These are phyloP conservation scores for Fistularia tabacaria DNA, from an alignment of 2,797 vertebrate genomes.

Conservation along the genomic window DNA sequence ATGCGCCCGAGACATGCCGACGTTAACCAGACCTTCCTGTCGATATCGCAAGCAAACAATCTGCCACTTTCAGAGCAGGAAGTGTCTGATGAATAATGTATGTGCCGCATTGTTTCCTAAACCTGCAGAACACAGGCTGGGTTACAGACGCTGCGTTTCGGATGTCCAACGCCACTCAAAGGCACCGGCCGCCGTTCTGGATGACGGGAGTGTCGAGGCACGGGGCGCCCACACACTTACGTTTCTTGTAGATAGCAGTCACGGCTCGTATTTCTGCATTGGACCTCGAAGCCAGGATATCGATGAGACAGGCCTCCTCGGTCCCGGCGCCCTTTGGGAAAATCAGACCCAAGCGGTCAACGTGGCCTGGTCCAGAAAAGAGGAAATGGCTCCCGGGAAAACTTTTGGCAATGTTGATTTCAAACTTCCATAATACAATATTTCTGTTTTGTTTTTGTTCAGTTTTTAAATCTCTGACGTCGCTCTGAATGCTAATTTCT, in stretches of 20 bases:
- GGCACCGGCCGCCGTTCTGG: neutral
- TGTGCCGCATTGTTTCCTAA: slow-evolving; percentile 25
- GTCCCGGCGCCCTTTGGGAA: slow-evolving; percentile 88
- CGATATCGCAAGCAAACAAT: slow-evolving; percentile 12
- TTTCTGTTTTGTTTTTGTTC: no score
- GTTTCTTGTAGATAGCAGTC: slow-evolving; percentile 74
- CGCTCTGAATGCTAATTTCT: no score
- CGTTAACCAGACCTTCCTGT: no score
- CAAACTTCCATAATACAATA: no score
- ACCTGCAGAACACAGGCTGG: slow-evolving; percentile 17
- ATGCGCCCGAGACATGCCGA: no score
- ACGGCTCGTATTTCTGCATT: slow-evolving; percentile 79
- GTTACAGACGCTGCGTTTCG: slow-evolving; percentile 29
- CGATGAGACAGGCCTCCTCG: slow-evolving; percentile 91
- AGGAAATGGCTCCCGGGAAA: no score
- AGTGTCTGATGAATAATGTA: slow-evolving; percentile 55
- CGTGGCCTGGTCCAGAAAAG: no score
- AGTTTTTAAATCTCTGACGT: no score
- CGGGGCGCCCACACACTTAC: slow-evolving; percentile 55
- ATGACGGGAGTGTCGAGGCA: no score
- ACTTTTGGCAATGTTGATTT: no score
- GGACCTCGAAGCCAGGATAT: slow-evolving; percentile 88
- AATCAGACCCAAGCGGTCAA: neutral
- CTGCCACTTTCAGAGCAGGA: slow-evolving; percentile 7
- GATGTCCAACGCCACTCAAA: slow-evolving; percentile 30